Evolutionary conservation across 2,113 vertebrate species (phyloP), one percentile per base, ranked within the genome.

Genomic region (Bostrychus sinensis): DNA sequence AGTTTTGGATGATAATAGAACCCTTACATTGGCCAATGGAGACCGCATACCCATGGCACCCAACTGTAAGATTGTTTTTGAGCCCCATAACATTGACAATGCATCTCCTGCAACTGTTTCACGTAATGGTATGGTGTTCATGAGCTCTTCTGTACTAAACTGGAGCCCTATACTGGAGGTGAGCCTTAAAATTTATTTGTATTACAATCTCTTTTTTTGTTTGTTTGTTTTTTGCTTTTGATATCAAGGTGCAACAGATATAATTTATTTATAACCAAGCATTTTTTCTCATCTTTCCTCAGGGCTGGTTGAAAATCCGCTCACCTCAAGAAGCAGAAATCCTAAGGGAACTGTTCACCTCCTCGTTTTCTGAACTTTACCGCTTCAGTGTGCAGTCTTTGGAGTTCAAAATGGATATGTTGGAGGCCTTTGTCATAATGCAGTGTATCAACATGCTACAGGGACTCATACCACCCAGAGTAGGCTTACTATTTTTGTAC

Each of bases 41-140:
- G 96, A 98, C 72, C 94, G 96, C 11, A 98, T 99, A 78, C 96
- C 97, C 13, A 98, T 98, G 97, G 94, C 95, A 0, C 94, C 96
- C 56, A 95, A 95, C 73, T 99, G 97, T 83, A 98, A 98, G 89
- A 92, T 98, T 12, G 89, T 96, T 43, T 99, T 98, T 72, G 96
- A 99, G 73, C 96, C 97, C 42, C 94, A 98, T 75, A 98, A 96
- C 74, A 98, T 98, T 30, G 97, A 98, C 86, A 99, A 99, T 0
- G 96, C 96, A 25, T 99, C 96, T 17, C 97, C 97, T 1, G 97
- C 95, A 46, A 98, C 97, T 0, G 97, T 99, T 54, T 99, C 97
- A 19, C 94, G 97, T 54, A 98, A 98, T 38, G 97, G 97, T 16
- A 98, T 99, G 95, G 96, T 99, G 56, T 98, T 98, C 82, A 98